Evolutionary conservation across 2,888 invertebrate species (phyloP), one percentile per base, ranked within the genome.

Genomic region (Leptopilina syphax): DNA sequence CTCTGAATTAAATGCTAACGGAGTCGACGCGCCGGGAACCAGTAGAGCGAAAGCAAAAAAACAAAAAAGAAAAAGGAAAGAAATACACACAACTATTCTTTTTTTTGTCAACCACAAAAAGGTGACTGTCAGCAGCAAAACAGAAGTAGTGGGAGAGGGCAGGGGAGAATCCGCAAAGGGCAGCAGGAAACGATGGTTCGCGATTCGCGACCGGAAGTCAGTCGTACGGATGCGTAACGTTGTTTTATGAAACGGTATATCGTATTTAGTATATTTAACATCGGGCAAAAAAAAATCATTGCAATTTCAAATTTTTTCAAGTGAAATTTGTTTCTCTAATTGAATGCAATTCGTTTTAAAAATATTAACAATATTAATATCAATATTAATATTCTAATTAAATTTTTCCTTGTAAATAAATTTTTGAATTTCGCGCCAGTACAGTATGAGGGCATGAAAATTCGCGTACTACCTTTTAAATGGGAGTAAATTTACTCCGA

Each of bases 241-340:
- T 66, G 80, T 76, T 60, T 81, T 70, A 70, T 63, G 79, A 77
- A 77, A 81, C 77, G 77, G 73, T 73, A 73, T 57, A 54, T 73
- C n/a, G 57, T 34, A 73, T 73, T 73, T 57, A 73, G 12, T 34
- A 27, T 34, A 3, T 70, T 70, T 70, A 50, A 27, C 70, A 44
- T 44, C 44, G 44, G 7, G 34, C 50, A 24, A 54, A 8, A 63
- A 9, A 63, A 9, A n/a, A 12, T 50, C 18, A 18, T 7, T 3
- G 44, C 9, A n/a, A 13, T 68, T 68, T 8, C 24, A 9, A 68
- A 6, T n/a, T 9, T 67, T 13, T 44, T 41, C 41, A 13, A 67
- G 24, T 7, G 24, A 18, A 18, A 27, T 34, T 34, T 1, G 3
- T 2, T 34, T 34, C 4, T 34, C 18, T 3, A 0, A 34, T 34